phyloP scores from a whole-genome alignment of 2,888 invertebrate genomes.

The Eudiplozoon nipponicum region DNA sequence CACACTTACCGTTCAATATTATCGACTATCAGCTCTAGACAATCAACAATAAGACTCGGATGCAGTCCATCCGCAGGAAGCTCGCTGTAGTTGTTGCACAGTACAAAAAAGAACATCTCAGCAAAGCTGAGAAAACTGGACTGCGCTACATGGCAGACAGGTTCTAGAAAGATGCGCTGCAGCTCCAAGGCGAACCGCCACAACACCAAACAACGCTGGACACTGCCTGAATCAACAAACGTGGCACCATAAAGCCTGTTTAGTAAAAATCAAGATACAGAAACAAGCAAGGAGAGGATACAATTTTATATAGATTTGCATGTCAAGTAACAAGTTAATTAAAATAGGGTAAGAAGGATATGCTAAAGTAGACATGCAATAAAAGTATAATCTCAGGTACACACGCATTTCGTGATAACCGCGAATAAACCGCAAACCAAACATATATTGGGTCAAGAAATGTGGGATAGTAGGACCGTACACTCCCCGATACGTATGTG shows the following conservation, averaged over 20 bases:
- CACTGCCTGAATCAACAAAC: constrained; percentile 61
- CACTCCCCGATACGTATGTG: too few relatives aligned
- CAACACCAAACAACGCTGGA: constrained; percentile 51
- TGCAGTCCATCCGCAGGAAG: constrained; percentile 5
- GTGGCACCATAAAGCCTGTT: constrained; percentile 52
- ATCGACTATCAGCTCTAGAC: constrained; percentile 8
- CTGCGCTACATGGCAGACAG: constrained; percentile 68
- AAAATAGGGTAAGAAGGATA: too few relatives aligned
- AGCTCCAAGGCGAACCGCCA: constrained; percentile 87
- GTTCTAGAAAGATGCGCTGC: constrained; percentile 64
- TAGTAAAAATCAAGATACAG: too few relatives aligned
- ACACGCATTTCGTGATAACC: too few relatives aligned
- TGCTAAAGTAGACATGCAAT: too few relatives aligned
- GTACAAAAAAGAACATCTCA: constrained; percentile 52
- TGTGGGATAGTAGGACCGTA: too few relatives aligned
- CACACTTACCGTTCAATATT: constrained; percentile 8
- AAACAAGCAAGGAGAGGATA: too few relatives aligned
- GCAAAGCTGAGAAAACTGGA: constrained; percentile 68
- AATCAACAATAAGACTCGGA: constrained; percentile 6
- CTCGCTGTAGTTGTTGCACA: constrained; percentile 35
- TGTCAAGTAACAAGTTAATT: too few relatives aligned
- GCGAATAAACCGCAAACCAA: too few relatives aligned
- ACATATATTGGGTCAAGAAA: too few relatives aligned
- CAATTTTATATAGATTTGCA: too few relatives aligned
- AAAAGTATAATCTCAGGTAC: too few relatives aligned